phyloP scores from a whole-genome alignment of 1,140 invertebrate genomes.

The Zaprionus kolodkinae region DNA sequence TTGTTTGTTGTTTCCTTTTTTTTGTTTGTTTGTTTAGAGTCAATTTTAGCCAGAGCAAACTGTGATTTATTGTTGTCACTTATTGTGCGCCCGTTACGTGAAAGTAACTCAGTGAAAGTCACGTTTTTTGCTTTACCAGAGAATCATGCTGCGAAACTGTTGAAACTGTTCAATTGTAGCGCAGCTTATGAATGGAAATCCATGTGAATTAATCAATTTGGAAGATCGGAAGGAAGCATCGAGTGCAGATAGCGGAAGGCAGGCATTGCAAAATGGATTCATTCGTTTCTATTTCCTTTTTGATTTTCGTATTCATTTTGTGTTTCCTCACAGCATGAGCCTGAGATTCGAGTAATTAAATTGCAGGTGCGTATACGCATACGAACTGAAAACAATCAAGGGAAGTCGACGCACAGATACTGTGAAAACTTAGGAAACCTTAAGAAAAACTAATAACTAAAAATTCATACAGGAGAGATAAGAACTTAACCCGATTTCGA shows the following conservation, averaged over 20 bases:
- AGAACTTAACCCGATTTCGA: too few relatives aligned
- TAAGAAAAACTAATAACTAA: too few relatives aligned
- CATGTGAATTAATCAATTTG: slow-evolving; percentile 8
- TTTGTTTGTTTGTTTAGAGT: background rate
- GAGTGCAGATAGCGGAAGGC: slow-evolving; percentile 15
- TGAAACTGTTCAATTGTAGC: slow-evolving; percentile 24
- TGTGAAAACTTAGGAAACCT: background rate
- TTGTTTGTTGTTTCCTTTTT: background rate
- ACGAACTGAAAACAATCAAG: background rate
- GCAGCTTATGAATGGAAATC: slow-evolving; percentile 12
- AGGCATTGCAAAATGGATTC: background rate
- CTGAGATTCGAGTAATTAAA: background rate
- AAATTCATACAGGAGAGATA: too few relatives aligned
- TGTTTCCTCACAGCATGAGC: background rate
- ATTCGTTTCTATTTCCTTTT: background rate
- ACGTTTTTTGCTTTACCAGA: slow-evolving; percentile 38
- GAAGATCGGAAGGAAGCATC: slow-evolving; percentile 12
- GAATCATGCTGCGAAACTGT: slow-evolving; percentile 18
- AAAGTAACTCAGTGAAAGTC: slow-evolving; percentile 19
- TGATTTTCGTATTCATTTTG: background rate
- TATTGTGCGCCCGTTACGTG: background rate
- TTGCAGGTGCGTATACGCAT: background rate
- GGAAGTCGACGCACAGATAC: background rate
- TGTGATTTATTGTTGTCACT: slow-evolving; percentile 57
- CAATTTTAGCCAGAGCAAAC: slow-evolving; percentile 17